Base-by-base conservation (phyloP, 2,113 vertebrate species). In the Phrynosoma platyrhinos region DNA sequence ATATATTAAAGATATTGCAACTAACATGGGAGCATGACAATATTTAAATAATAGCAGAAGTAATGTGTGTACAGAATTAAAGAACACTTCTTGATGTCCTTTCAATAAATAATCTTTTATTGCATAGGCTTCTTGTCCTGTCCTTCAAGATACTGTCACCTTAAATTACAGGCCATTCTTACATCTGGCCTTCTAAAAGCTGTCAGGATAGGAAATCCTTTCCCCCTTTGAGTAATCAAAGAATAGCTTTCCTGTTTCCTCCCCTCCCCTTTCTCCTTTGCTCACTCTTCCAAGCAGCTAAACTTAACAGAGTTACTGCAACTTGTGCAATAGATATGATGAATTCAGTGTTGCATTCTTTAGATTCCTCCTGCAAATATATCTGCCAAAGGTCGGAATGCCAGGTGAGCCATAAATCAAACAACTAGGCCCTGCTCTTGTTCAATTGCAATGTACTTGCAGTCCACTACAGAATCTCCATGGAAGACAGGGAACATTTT, bases 141-240 rank as follows among this genome's bases (percentile, higher is more conserved):
- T 25, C 40, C 62, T 42, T 8, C 23, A 53, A 55, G 30, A 74
- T n/a, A 40, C 14, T 32, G 2, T 64, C 21, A 27, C 20, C 42
- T 42, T 40, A 47, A 75, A 83, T 77, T 25, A 25, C 42, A 36
- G 20, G 52, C 10, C 18, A 18, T 78, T 85, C 53, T 85, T 85
- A 66, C 74, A 64, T 36, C 71, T 40, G 58, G 78, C 58, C 62
- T 89, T 76, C 42, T 86, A 55, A 53, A 82, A 21, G 20, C 71
- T 76, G 36, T 32, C 80, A 82, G 58, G 88, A 86, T 71, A 82
- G 58, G 88, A 86, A 85, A 89, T 68, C n/a, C 40, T 30, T 76
- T 82, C 72, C n/a, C 23, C 71, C 53, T 83, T 68, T 21, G 66
- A 68, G 13, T 68, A 85, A 55, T 68, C 78, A 82, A 89, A 66